These are phyloP conservation scores for Hirtodrosophila confusa DNA, from an alignment of 2,888 invertebrate species.

Conservation along the genomic window DNA sequence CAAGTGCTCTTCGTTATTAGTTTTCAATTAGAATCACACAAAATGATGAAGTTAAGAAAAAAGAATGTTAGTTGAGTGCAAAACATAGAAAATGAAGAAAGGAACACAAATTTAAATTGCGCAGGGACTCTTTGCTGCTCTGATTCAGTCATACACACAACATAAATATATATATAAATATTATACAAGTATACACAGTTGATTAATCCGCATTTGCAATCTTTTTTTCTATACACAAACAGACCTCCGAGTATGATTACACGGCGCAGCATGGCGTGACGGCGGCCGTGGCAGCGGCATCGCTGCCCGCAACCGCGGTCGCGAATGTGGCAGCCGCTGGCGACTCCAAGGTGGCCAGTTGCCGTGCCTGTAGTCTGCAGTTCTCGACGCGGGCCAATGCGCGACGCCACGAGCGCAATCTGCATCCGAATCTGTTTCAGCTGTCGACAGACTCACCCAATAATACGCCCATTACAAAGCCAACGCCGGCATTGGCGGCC, in stretches of 20 bases:
- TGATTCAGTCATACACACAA: too few relatives aligned
- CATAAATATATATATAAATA: background rate
- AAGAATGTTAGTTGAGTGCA: too few relatives aligned
- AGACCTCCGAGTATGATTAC: conserved; percentile 72
- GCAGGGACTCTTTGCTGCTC: too few relatives aligned
- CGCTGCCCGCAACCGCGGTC: conserved; percentile 63
- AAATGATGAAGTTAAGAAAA: too few relatives aligned
- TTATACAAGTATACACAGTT: conserved; percentile 1
- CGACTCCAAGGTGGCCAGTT: conserved; percentile 82
- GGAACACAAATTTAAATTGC: too few relatives aligned
- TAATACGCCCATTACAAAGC: conserved; percentile 76
- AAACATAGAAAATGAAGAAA: too few relatives aligned
- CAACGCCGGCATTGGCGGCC: conserved; percentile 79
- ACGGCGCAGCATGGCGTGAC: conserved; percentile 66
- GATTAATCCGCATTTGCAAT: conserved; percentile 12
- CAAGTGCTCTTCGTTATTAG: too few relatives aligned
- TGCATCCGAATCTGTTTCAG: conserved; percentile 83
- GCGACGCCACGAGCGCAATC: conserved; percentile 84
- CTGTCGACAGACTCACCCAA: conserved; percentile 71
- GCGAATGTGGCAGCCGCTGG: conserved; percentile 72
- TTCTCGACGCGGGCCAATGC: conserved; percentile 84
- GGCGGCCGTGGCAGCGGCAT: conserved; percentile 64
- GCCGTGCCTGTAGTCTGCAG: conserved; percentile 83
- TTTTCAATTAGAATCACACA: too few relatives aligned
- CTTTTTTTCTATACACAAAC: conserved; percentile 1